Evolutionary conservation across 2,888 invertebrate genomes (phyloP).

Genomic region (Tachina grossa): DNA sequence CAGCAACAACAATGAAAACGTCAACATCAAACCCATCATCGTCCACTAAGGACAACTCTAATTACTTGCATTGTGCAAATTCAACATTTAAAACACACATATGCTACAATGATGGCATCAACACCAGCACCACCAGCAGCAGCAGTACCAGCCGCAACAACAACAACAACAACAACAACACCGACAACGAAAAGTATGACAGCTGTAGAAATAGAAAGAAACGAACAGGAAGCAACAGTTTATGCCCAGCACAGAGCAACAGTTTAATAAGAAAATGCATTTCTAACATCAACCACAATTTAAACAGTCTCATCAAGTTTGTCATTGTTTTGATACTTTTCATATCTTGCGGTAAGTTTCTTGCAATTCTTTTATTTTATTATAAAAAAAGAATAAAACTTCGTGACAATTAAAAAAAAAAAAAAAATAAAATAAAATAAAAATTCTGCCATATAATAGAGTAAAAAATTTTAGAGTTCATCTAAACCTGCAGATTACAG

Average conservation of each 20-base stretch:
- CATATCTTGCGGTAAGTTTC: slow-evolving; percentile 70
- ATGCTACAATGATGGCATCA: slow-evolving; percentile 40
- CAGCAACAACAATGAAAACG: slow-evolving; percentile 57
- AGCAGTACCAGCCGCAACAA: slow-evolving; percentile 19
- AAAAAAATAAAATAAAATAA: too few relatives aligned
- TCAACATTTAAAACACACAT: slow-evolving; percentile 51
- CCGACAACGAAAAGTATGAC: slow-evolving; percentile 20
- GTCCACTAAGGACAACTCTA: slow-evolving; percentile 71
- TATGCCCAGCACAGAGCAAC: slow-evolving; percentile 63
- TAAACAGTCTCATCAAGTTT: slow-evolving; percentile 63
- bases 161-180: slow-evolving; percentile 26
- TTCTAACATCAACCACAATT: slow-evolving; percentile 62
- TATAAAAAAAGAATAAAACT: not conserved
- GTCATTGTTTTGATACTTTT: slow-evolving; percentile 66
- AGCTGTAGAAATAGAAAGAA: slow-evolving; percentile 43
- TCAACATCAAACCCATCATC: slow-evolving; percentile 45
- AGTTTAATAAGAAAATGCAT: slow-evolving; percentile 56
- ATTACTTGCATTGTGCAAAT: slow-evolving; percentile 68
- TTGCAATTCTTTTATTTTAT: not conserved
- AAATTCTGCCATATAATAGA: too few relatives aligned
- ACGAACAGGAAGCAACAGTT: slow-evolving; percentile 61
- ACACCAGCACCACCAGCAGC: slow-evolving; percentile 3
- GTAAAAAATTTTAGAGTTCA: too few relatives aligned
- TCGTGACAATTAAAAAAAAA: too few relatives aligned
- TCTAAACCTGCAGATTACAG: too few relatives aligned